Evolutionary conservation across 2,113 vertebrate species (phyloP), one percentile per base, ranked within the genome.

Genomic region (Empidonax alnorum): DNA sequence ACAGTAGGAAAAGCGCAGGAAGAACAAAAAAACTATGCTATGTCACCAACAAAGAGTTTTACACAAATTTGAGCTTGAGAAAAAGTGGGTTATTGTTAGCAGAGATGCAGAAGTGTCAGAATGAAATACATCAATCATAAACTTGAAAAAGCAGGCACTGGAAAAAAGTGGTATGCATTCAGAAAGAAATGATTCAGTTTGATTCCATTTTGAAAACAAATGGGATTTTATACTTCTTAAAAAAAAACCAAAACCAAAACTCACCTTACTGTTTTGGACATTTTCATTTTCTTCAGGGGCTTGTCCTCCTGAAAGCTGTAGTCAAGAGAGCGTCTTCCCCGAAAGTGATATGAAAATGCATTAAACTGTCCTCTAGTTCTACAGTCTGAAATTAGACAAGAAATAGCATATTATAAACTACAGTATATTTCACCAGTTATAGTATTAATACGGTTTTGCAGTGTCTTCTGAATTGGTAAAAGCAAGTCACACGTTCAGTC

Each of bases 291-390:
- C 79, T 79, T 95, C 53, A 85, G 21, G 1, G 97, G 98, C 66
- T 97, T 96, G 16, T 98, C 98, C 65, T 99, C 98, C 55, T 76
- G 97, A 97, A 98, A 99, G 97, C 99, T 99, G 97, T 99, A 98
- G 28, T 99, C 98, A 12, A 98, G 98, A 86, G 99, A 99, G 41
- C 99, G 98, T 77, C 98, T 98, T 80, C 99, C 99, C 81, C 99
- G 98, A 89, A 99, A 99, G 76, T 99, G 99, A 81, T 99, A 99
- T 0, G 99, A 99, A 93, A 99, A 98, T 6, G 98, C 99, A 50
- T 99, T 99, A 97, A 99, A 99, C 96, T 99, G 99, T 39, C 99
- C 99, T 95, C 99, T 98, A 80, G 99, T 99, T 96, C 99, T 98
- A 95, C 99, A 99, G 96, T 99, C 99, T 99, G 96, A 56, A 95